phyloP scores from a whole-genome alignment of 1,140 invertebrate species.

The fruit fly (Drosophila melanogaster) region DNA sequence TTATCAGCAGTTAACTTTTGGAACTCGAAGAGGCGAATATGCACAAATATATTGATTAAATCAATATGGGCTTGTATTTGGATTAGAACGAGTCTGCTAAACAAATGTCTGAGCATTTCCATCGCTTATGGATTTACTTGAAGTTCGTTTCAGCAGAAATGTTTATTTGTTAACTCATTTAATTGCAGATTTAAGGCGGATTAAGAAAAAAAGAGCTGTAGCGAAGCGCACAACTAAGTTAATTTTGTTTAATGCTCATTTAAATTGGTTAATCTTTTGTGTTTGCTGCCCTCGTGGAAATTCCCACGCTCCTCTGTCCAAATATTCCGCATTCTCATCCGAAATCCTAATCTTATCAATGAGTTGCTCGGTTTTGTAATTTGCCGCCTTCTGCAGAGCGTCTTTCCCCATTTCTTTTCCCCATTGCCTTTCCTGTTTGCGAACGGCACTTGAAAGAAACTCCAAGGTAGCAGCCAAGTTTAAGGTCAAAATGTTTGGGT shows the following conservation, averaged over 20 bases:
- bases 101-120: background rate
- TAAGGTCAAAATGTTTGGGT: slow-evolving; percentile 50
- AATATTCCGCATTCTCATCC: background rate
- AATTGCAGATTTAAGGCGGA: background rate
- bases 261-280: background rate
- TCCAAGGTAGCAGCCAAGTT: slow-evolving; percentile 13
- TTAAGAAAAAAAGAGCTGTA: no score
- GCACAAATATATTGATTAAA: background rate
- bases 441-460: slow-evolving; percentile 49
- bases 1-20: slow-evolving; percentile 5
- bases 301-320: slow-evolving; percentile 36
- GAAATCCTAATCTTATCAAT: slow-evolving; percentile 62
- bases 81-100: background rate
- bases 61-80: background rate
- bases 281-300: slow-evolving; percentile 15
- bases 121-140: background rate
- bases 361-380: slow-evolving; percentile 7
- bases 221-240: no score
- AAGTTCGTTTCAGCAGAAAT: background rate
- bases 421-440: slow-evolving; percentile 4
- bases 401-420: slow-evolving; percentile 5
- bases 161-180: background rate
- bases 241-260: no score
- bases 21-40: background rate
- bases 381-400: slow-evolving; percentile 11